These are phyloP conservation scores for Lasiurus cinereus DNA, from an alignment of 2,113 vertebrate genomes.

Conservation along the genomic window DNA sequence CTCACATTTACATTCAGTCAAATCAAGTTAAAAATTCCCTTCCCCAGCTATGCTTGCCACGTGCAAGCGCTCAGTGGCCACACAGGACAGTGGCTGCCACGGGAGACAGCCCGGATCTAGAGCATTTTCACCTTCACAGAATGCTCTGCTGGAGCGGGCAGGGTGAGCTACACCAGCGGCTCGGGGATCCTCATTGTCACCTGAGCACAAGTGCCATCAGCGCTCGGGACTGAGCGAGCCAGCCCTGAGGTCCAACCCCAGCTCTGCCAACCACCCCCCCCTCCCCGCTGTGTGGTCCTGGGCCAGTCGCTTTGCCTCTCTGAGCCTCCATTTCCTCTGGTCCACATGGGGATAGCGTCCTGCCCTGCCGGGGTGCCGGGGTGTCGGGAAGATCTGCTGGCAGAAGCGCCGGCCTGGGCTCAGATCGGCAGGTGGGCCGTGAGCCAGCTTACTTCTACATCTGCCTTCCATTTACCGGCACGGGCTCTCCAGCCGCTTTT, in stretches of 20 bases:
- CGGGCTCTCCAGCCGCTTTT: too few species aligned
- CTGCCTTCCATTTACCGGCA: background rate
- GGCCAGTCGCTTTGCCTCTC: background rate
- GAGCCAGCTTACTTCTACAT: background rate
- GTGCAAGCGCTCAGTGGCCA: background rate
- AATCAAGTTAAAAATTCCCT: background rate
- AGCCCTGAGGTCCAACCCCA: background rate
- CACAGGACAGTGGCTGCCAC: background rate
- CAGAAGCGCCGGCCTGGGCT: background rate
- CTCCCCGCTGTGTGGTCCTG: background rate
- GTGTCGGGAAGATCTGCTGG: background rate
- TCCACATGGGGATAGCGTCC: background rate
- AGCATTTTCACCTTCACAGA: background rate
- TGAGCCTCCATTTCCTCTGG: background rate
- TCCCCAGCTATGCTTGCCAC: background rate
- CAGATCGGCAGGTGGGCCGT: too few species aligned
- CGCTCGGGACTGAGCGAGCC: background rate
- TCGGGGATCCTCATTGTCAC: background rate
- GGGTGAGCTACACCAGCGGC: background rate
- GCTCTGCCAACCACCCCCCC: background rate
- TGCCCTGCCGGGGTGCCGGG: too few species aligned
- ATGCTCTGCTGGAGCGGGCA: background rate
- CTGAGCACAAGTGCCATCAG: rapidly evolving
- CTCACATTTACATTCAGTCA: background rate
- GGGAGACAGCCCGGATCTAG: background rate